A percentile compares a stretch with the other conserved stretches of the same genome.
phyloP scores from a whole-genome alignment of 2,888 invertebrate genomes.

The Nephrotoma appendiculata region DNA sequence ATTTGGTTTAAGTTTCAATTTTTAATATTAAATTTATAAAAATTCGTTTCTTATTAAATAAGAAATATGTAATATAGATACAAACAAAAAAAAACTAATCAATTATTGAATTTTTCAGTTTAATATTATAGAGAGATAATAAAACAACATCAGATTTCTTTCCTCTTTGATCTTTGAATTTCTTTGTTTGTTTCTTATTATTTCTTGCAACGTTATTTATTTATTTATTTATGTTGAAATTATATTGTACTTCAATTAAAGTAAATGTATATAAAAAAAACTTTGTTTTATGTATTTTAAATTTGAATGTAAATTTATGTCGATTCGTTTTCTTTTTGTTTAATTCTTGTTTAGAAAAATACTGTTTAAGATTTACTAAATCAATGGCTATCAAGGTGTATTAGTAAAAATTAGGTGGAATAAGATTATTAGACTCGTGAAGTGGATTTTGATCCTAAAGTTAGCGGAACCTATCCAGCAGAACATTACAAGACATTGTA shows the following conservation, averaged over 20 bases:
- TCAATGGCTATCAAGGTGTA: not conserved
- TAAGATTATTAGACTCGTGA: not conserved
- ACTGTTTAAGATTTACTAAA: not conserved
- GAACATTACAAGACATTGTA: too few species aligned
- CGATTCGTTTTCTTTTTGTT: not conserved
- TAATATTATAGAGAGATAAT: not conserved
- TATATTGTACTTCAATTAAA: not conserved
- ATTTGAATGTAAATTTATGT: not conserved
- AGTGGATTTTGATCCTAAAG: too few species aligned
- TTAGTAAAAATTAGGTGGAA: too few species aligned
- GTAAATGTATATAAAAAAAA: not conserved
- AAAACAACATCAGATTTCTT: not conserved
- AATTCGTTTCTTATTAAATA: not conserved
- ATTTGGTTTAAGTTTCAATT: not conserved
- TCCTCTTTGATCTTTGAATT: not conserved
- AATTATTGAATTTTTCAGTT: not conserved
- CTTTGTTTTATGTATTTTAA: not conserved
- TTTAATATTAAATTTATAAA: not conserved
- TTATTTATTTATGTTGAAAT: not conserved
- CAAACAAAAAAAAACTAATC: not conserved
- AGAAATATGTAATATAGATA: not conserved
- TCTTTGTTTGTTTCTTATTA: not conserved
- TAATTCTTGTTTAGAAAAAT: not conserved
- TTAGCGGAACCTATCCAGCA: too few species aligned
- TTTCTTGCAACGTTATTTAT: not conserved